Evolutionary conservation across 2,888 invertebrate genomes (phyloP).

Genomic region (Dichetophora obliterata): DNA sequence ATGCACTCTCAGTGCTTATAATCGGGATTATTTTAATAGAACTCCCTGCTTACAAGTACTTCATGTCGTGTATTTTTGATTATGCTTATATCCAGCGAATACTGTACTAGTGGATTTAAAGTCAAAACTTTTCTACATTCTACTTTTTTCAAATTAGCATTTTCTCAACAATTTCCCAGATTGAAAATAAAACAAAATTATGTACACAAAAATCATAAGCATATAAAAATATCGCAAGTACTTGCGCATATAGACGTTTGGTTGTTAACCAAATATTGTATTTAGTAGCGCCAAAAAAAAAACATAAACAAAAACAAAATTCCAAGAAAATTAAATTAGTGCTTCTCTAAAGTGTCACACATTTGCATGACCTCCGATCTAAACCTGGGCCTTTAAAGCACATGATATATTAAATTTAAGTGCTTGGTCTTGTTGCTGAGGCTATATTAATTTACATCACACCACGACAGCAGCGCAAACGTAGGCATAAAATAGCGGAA

Average conservation of each 20-base stretch:
- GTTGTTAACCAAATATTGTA: not conserved
- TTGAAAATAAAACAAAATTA: too few species aligned
- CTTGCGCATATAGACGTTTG: not conserved
- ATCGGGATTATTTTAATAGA: too few species aligned
- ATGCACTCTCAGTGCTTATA: too few species aligned
- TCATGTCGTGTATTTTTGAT: too few species aligned
- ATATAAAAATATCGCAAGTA: not conserved
- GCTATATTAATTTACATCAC: not conserved
- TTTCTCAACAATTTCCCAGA: too few species aligned
- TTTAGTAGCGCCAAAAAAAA: not conserved
- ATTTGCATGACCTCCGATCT: not conserved
- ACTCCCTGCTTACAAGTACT: too few species aligned
- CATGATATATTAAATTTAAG: constrained; percentile 8
- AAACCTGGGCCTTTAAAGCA: not conserved
- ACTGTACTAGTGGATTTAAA: too few species aligned
- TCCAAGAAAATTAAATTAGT: not conserved
- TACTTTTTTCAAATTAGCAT: too few species aligned
- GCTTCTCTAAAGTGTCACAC: not conserved
- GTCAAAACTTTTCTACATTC: too few species aligned
- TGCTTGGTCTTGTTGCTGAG: not conserved
- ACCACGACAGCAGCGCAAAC: not conserved
- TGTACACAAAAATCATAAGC: not conserved
- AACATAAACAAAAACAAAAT: not conserved
- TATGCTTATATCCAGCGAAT: too few species aligned
- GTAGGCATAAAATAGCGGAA: not conserved